A percentile compares a stretch with the other conserved stretches of the same genome.
Evolutionary conservation across 2,888 invertebrate genomes (phyloP).

Genomic region (Arctia plantaginis): DNA sequence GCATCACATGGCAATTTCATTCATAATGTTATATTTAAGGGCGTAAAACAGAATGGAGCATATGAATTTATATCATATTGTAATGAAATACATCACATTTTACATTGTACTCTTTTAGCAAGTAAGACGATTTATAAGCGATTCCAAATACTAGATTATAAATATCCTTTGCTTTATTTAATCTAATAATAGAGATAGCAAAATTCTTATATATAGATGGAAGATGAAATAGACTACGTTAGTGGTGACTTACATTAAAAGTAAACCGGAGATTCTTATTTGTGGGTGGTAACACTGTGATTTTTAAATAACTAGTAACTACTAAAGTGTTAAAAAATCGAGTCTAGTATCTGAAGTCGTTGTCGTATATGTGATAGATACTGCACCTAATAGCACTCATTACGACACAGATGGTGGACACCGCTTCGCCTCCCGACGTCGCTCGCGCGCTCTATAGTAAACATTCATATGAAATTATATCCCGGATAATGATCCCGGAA

Average conservation of each 20-base stretch:
- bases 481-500: constrained; percentile 25
- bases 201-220: not conserved
- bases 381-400: constrained; percentile 27
- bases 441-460: constrained; percentile 36
- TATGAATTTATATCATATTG: constrained; percentile 19
- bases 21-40: constrained; percentile 25
- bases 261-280: not conserved
- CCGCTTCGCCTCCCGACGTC: constrained; percentile 37
- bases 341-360: constrained; percentile 27
- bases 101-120: not conserved
- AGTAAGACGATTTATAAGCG: not conserved
- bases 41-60: constrained; percentile 27
- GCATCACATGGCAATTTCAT: constrained; percentile 41
- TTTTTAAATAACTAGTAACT: not conserved
- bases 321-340: not conserved
- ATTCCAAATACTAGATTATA: constrained; percentile 1
- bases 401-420: constrained; percentile 50
- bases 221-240: not conserved
- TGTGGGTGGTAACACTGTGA: not conserved
- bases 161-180: too few species aligned
- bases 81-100: constrained; percentile 5
- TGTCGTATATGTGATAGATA: not conserved
- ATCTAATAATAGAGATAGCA: too few species aligned
- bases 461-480: constrained; percentile 31
- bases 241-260: not conserved